Evolutionary conservation across 30 jellyfish, hydroid and myxozoan species (phyloP).

Genomic region (Morbakka virulenta): DNA sequence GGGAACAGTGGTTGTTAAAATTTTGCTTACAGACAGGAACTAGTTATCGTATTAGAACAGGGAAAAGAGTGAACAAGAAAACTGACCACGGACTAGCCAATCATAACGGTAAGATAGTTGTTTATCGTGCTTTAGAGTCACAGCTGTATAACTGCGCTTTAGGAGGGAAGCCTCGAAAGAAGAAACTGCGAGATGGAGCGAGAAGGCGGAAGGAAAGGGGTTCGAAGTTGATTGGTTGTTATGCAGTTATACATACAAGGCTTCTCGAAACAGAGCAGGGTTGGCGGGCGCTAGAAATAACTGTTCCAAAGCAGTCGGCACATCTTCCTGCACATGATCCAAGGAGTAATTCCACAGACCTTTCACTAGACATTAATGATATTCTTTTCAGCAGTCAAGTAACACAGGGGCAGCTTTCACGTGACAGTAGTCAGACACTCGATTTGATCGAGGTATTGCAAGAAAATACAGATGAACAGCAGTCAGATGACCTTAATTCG

Average conservation of each 20-base stretch:
- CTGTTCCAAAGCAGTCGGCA: conserved; percentile 92
- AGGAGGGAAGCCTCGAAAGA: conserved; percentile 97
- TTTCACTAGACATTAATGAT: conserved; percentile 26
- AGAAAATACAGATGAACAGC: conserved; percentile 35
- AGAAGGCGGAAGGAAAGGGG: conserved; percentile 92
- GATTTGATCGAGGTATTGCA: conserved; percentile 46
- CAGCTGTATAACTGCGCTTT: conserved; percentile 96
- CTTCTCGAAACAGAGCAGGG: conserved; percentile 86
- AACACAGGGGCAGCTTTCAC: conserved; percentile 47
- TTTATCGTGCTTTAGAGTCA: conserved; percentile 89
- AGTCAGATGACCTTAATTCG: conserved; percentile 21
- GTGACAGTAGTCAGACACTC: conserved; percentile 38
- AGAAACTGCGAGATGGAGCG: conserved; percentile 78
- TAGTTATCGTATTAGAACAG: conserved; percentile 89
- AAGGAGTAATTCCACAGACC: conserved; percentile 44
- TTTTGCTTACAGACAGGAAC: conserved; percentile 92
- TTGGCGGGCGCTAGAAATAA: conserved; percentile 92
- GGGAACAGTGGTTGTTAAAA: conserved; percentile 89
- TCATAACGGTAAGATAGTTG: conserved; percentile 92
- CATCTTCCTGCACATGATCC: conserved; percentile 95
- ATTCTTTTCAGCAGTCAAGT: conserved; percentile 35
- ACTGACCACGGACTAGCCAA: conserved; percentile 97
- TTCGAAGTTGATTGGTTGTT: conserved; percentile 94
- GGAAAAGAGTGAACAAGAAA: conserved; percentile 93
- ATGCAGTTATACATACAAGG: conserved; percentile 97